Percentiles rank a stretch among this genome's conserved stretches.
Conservation (phyloP, 64 coral and sea anemone species). For the Actinia equina region DNA sequence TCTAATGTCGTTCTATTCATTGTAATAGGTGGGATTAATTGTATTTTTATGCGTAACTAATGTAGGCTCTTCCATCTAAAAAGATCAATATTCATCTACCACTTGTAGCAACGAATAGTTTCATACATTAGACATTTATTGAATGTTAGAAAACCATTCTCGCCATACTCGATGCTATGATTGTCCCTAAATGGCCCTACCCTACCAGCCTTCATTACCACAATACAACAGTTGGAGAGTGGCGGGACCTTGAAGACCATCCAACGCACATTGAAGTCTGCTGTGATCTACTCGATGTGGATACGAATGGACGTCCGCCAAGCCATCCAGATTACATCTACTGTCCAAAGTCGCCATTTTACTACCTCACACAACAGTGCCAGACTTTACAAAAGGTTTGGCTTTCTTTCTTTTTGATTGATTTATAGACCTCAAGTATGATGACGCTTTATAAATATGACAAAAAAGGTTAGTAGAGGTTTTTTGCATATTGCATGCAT, state of each 20-base stretch:
- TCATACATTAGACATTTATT: not conserved
- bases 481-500: no score
- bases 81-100: no score
- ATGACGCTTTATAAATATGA: no score
- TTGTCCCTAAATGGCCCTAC: conserved; percentile 55
- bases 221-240: conserved; percentile 27
- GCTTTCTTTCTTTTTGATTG: not conserved
- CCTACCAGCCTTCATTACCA: conserved; percentile 41
- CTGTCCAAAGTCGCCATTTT: conserved; percentile 36
- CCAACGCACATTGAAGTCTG: conserved; percentile 54
- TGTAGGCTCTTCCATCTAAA: no score
- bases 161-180: conserved; percentile 38
- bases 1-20: no score
- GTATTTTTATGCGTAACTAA: no score
- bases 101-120: no score
- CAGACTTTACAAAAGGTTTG: conserved; percentile 41
- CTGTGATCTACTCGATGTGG: conserved; percentile 46
- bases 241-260: conserved; percentile 39
- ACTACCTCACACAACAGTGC: conserved; percentile 33
- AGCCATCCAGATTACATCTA: conserved; percentile 33
- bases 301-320: conserved; percentile 25
- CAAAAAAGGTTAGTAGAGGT: no score
- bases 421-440: no score
- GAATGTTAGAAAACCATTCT: conserved; percentile 45
- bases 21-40: no score